Evolutionary conservation across 2,113 vertebrate genomes (phyloP).

Genomic region (Myocastor coypus): DNA sequence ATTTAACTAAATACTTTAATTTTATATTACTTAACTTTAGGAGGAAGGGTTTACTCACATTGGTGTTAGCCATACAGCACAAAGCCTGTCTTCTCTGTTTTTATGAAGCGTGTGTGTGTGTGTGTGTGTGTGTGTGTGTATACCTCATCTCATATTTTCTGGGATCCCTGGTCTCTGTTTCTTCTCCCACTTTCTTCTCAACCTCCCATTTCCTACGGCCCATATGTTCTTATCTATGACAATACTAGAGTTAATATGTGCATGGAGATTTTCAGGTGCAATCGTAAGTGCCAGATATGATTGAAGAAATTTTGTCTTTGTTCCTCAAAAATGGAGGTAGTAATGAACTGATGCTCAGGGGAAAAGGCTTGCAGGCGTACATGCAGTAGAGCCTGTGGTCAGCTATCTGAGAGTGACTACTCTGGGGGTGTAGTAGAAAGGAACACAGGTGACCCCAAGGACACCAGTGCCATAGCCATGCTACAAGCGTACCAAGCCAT

Average conservation of each 20-base stretch:
- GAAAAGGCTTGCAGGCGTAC: neutral
- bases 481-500: fast-evolving
- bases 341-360: neutral
- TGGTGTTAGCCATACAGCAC: neutral
- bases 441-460: too few relatives aligned
- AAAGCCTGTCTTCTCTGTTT: neutral
- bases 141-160: neutral
- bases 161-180: neutral
- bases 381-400: neutral
- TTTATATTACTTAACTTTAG: constrained; percentile 26
- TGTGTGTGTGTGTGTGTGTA: neutral
- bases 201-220: neutral
- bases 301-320: neutral
- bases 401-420: fast-evolving
- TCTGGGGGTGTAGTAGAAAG: too few relatives aligned
- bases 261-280: neutral
- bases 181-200: neutral
- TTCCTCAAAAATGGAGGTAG: neutral
- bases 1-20: constrained; percentile 1
- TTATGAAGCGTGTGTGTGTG: neutral
- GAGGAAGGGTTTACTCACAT: neutral
- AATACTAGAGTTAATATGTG: neutral
- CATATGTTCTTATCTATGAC: neutral
- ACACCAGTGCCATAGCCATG: neutral
- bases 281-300: neutral